Evolutionary conservation across 2,113 vertebrate species (phyloP), one percentile per base, ranked within the genome.

Genomic region (Ailuropoda melanoleuca): DNA sequence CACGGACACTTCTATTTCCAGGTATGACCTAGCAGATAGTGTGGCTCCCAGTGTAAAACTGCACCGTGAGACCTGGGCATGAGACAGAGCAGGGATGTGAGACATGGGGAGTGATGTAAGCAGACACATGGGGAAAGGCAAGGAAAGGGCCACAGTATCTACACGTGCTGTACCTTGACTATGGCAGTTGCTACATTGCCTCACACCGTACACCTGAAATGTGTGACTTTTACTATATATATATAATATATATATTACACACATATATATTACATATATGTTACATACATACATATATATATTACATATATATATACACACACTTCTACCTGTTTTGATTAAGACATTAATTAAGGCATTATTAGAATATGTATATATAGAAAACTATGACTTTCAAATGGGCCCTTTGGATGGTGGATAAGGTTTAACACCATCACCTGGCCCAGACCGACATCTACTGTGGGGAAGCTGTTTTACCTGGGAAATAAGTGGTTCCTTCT

Each of bases 41-140:
- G 46, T 77, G 66, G 74, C 34, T 83, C 64, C 62, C 21, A 26
- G 6, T 46, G 74, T 10, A 93, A 89, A 94, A 64, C 87, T 82
- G 43, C 8, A 37, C 15, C 26, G 19, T 56, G 56, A 56, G 70
- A 60, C n/a, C n/a, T 14, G 15, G 48, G 74, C 9, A 75, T 26
- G 29, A 31, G 15, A 24, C 19, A 62, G 81, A 82, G 37, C 37
- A 83, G 13, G 1, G 48, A 43, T 24, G 23, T 26, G 34, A 64
- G 3, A 53, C 53, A 53, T 13, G 53, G 60, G 31, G 46, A 12
- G 11, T n/a, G 21, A 58, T 39, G 5, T 0, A 66, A 74, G 68
- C 24, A 37, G 74, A 82, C 56, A 70, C 78, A 43, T 0, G 21
- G 19, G 53, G 74, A 56, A 31, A 46, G 34, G 24, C 46, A 39